A percentile compares a stretch with the other conserved stretches of the same genome.
phyloP scores from a whole-genome alignment of 2,797 vertebrate species.

The Scolopax rusticola region DNA sequence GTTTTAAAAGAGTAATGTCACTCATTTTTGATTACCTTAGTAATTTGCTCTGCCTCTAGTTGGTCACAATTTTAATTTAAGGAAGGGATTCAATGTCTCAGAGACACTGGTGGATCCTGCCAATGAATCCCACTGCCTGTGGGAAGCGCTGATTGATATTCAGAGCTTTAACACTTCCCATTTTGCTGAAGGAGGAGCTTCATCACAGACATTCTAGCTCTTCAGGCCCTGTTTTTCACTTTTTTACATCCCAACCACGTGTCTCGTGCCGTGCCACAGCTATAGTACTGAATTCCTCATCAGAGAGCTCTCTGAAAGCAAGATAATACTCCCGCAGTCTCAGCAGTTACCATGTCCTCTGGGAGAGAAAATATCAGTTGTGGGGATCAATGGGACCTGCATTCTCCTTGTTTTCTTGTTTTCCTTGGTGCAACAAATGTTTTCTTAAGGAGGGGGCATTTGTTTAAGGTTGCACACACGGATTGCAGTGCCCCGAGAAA shows the following conservation, averaged over 20 bases:
- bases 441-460: neutral
- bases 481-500: neutral
- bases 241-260: constrained; percentile 61
- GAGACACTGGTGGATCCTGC: constrained; percentile 43
- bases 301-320: constrained; percentile 57
- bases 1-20: constrained; percentile 35
- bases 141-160: constrained; percentile 72
- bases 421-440: neutral
- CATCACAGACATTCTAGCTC: constrained; percentile 55
- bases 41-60: constrained; percentile 54
- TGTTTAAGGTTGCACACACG: neutral
- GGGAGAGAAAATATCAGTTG: neutral
- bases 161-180: constrained; percentile 68
- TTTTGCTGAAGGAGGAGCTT: constrained; percentile 67
- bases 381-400: neutral
- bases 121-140: constrained; percentile 67
- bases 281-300: constrained; percentile 60
- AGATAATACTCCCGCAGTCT: constrained; percentile 22
- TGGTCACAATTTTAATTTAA: constrained; percentile 69
- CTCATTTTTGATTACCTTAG: constrained; percentile 56
- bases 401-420: neutral
- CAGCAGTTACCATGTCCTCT: constrained; percentile 21
- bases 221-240: constrained; percentile 56
- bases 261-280: constrained; percentile 37
- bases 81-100: constrained; percentile 30